These are phyloP conservation scores for Trichomycterus rosablanca DNA, from an alignment of 2,113 vertebrate species.

Conservation along the genomic window DNA sequence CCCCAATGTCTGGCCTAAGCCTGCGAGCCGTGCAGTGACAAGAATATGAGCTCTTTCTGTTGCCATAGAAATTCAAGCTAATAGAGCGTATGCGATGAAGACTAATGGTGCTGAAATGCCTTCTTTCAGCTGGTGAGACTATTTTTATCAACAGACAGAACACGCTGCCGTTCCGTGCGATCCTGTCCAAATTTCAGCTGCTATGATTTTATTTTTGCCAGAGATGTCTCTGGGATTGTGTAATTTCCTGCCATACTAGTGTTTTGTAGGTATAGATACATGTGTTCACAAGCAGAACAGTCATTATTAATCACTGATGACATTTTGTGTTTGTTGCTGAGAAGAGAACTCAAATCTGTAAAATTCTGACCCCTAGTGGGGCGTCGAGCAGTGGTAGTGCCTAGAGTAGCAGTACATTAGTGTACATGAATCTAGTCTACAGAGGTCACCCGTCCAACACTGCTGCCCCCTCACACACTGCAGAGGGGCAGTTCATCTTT, in stretches of 20 bases:
- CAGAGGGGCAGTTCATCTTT: conserved; percentile 8
- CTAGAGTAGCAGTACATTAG: conserved; percentile 17
- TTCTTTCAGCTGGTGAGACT: conserved; percentile 33
- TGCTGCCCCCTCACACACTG: neutral
- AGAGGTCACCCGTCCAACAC: conserved; percentile 13
- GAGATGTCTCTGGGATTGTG: conserved; percentile 23
- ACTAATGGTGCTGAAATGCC: conserved; percentile 23
- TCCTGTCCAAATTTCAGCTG: conserved; percentile 30
- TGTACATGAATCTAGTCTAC: conserved; percentile 16
- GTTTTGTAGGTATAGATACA: conserved; percentile 50
- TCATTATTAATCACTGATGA: conserved; percentile 50
- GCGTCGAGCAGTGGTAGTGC: neutral
- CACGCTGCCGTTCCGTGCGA: conserved; percentile 10
- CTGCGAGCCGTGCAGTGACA: conserved; percentile 10
- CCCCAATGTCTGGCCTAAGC: conserved; percentile 19
- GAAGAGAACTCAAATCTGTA: conserved; percentile 39
- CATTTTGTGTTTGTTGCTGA: conserved; percentile 13
- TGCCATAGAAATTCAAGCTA: conserved; percentile 43
- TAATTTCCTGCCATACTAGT: conserved; percentile 44
- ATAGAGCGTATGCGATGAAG: conserved; percentile 26
- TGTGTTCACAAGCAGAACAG: conserved; percentile 53
- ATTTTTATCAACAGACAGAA: conserved; percentile 31
- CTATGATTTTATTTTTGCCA: conserved; percentile 12
- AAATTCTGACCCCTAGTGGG: conserved; percentile 62
- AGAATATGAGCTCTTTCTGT: conserved; percentile 15